Evolutionary conservation across 2,888 invertebrate genomes (phyloP).

Genomic region (Biston stratarius): DNA sequence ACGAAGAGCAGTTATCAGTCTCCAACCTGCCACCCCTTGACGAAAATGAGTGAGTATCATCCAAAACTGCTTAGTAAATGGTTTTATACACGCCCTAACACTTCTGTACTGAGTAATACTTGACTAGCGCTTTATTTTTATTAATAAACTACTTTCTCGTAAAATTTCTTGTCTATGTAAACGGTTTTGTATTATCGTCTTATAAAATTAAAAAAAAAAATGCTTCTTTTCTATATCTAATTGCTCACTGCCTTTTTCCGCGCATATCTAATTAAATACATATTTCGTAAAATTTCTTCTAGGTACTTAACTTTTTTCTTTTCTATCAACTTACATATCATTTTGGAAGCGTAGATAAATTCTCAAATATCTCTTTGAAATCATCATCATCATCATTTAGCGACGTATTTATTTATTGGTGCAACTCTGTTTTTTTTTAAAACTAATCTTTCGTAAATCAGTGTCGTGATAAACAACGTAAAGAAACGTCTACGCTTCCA

Average conservation of each 20-base stretch:
- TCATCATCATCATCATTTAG: background rate
- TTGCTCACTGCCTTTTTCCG: slow-evolving; percentile 2
- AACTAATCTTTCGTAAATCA: too few species aligned
- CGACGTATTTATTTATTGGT: too few species aligned
- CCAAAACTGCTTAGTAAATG: slow-evolving; percentile 34
- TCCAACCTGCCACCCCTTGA: slow-evolving; percentile 75
- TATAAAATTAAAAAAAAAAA: too few species aligned
- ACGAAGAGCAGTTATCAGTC: slow-evolving; percentile 69
- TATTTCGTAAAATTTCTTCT: background rate
- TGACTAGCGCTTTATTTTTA: slow-evolving; percentile 22
- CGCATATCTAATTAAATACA: background rate
- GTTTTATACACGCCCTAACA: slow-evolving; percentile 36
- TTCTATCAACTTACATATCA: background rate
- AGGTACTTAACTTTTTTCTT: background rate
- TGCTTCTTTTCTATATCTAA: background rate
- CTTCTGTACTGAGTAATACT: slow-evolving; percentile 13
- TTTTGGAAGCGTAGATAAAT: slow-evolving; percentile 1
- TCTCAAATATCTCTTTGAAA: background rate
- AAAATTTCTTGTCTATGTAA: background rate
- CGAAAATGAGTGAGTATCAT: slow-evolving; percentile 72
- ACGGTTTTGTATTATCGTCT: background rate
- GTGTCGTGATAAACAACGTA: background rate
- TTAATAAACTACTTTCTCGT: background rate
- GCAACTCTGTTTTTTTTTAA: too few species aligned
- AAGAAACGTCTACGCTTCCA: slow-evolving; percentile 3